Base-by-base conservation (phyloP, 92 coral and sea anemone species). In the Muricea muricata region DNA sequence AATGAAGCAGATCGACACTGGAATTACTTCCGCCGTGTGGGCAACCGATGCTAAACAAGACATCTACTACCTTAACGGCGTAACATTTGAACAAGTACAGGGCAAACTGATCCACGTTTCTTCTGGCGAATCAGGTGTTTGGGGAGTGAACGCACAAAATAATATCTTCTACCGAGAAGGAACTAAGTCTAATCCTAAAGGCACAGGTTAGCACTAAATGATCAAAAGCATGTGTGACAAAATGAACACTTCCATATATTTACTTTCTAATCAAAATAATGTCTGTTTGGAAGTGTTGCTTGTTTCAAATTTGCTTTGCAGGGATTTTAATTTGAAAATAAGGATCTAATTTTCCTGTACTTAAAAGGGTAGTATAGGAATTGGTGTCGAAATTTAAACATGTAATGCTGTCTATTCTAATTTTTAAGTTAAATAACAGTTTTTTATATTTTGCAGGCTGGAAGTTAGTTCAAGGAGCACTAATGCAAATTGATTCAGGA, bases 401-500 rank as follows among this genome's bases (percentile, higher is more conserved):
- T n/a, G n/a, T n/a, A n/a, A n/a, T n/a, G n/a, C n/a, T n/a, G n/a
- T n/a, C n/a, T n/a, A n/a, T n/a, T n/a, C n/a, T n/a, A n/a, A n/a
- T n/a, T n/a, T n/a, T n/a, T n/a, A n/a, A n/a, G n/a, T n/a, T n/a
- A n/a, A n/a, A n/a, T n/a, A n/a, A n/a, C n/a, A n/a, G n/a, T 37
- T 4, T 37, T 9, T 45, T 45, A 5, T 45, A 17, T 52, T 10
- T 52, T 20, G 6, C 60, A 52, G 60, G 60, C 20, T 52, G 60
- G 60, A 52, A 52, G 26, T 0, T 52, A 6, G 26, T 52, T 20
- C 24, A 2, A 52, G 60, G 60, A 48, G 63, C 32, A 11, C 71
- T 86, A 29, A 78, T 12, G 9, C 89, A 86, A 31, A 37, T 86
- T 20, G 89, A 86, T 21, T 39, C 85, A 0, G 89, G 89, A 14